These are phyloP conservation scores for Trichogramma dendrolimi DNA, from an alignment of 2,888 invertebrate species.

Conservation along the genomic window DNA sequence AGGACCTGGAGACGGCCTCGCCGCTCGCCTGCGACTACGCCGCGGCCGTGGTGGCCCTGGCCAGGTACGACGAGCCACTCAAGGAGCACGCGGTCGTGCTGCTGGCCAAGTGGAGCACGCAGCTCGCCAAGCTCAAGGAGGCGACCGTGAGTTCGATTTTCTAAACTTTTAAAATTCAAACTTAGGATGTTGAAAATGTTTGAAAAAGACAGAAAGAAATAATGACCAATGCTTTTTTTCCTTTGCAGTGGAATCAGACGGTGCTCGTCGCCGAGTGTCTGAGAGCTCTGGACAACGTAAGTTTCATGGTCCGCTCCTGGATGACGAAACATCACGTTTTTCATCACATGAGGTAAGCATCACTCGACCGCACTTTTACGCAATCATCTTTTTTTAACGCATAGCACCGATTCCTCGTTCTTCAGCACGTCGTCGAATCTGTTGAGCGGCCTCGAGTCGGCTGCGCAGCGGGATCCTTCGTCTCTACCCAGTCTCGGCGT, in stretches of 20 bases:
- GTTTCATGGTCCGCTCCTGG: constrained; percentile 34
- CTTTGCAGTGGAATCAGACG: constrained; percentile 41
- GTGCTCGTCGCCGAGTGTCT: constrained; percentile 42
- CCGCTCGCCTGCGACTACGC: constrained; percentile 46
- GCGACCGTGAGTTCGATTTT: background rate
- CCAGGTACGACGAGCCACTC: constrained; percentile 34
- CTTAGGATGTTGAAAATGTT: constrained; percentile 15
- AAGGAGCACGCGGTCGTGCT: constrained; percentile 36
- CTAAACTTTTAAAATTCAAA: constrained; percentile 19
- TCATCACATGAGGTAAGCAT: constrained; percentile 38
- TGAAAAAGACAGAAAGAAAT: background rate
- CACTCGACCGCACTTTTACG: background rate
- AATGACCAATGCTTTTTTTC: background rate
- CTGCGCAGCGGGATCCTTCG: constrained; percentile 51
- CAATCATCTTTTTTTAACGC: background rate
- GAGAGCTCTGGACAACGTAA: constrained; percentile 32
- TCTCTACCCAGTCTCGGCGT: constrained; percentile 52
- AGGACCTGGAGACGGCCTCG: constrained; percentile 39
- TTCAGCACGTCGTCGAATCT: constrained; percentile 54
- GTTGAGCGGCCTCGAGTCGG: constrained; percentile 48
- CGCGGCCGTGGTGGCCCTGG: constrained; percentile 41
- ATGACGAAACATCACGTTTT: constrained; percentile 37
- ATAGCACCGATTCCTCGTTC: constrained; percentile 11
- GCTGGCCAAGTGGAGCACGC: constrained; percentile 45
- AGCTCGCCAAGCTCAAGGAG: constrained; percentile 31